Evolutionary conservation across 23 tunicate species (phyloP).

Genomic region (Phallusia fumigata): DNA sequence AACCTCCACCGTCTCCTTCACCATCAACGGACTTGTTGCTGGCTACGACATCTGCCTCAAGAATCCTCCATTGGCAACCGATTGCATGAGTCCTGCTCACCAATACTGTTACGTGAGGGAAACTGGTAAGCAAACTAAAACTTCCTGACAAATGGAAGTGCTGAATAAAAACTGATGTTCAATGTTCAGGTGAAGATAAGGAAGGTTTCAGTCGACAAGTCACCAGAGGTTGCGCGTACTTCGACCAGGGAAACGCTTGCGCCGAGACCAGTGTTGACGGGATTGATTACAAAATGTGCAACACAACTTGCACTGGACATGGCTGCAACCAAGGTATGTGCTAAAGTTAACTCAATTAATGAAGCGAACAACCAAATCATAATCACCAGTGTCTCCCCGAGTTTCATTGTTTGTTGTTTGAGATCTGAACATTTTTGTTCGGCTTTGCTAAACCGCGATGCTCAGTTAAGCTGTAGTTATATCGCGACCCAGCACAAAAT

Average conservation of each 20-base stretch:
- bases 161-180: not conserved
- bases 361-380: too few relatives aligned
- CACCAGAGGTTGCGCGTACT: conserved; percentile 1
- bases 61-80: conserved; percentile 22
- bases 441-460: too few relatives aligned
- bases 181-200: not conserved
- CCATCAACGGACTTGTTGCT: not conserved
- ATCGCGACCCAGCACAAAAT: not conserved
- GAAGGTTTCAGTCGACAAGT: conserved; percentile 7
- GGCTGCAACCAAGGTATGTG: conserved; percentile 50
- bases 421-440: too few relatives aligned
- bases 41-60: conserved; percentile 19
- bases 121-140: not conserved
- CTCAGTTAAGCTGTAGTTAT: not conserved
- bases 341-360: not conserved
- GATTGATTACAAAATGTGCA: conserved; percentile 12
- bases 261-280: not conserved
- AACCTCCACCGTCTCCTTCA: too few relatives aligned
- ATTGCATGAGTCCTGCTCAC: conserved; percentile 11
- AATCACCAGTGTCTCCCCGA: too few relatives aligned
- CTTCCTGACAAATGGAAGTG: not conserved
- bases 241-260: conserved; percentile 29
- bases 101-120: conserved; percentile 7
- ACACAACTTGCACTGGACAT: conserved; percentile 43
- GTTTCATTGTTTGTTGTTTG: too few relatives aligned